These are phyloP conservation scores for Orgyia antiqua DNA, from an alignment of 2,888 invertebrate species.

Conservation along the genomic window DNA sequence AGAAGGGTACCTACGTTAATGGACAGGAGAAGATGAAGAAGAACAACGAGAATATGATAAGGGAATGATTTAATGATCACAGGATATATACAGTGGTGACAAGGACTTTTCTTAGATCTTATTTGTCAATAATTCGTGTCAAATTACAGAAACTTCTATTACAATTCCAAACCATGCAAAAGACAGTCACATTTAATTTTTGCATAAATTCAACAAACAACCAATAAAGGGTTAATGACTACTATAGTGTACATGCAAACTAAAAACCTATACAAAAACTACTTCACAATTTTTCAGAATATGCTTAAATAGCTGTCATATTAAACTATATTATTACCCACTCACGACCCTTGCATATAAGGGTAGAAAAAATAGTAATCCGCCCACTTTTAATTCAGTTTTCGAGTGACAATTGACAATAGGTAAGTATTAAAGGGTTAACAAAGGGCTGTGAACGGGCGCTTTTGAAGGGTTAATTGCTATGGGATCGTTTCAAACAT, in stretches of 20 bases:
- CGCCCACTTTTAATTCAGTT: conserved; percentile 71
- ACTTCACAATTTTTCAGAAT: conserved; percentile 5
- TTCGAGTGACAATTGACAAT: conserved; percentile 73
- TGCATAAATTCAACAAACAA: too few relatives aligned
- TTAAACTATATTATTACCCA: conserved; percentile 58
- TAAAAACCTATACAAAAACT: conserved; percentile 10
- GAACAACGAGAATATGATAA: too few relatives aligned
- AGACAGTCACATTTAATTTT: too few relatives aligned
- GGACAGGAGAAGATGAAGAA: too few relatives aligned
- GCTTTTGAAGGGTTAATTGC: conserved; percentile 68
- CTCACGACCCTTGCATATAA: conserved; percentile 48
- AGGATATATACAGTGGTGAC: too few relatives aligned
- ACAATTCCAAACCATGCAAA: too few relatives aligned
- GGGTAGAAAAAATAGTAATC: conserved; percentile 43
- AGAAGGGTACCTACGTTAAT: too few relatives aligned
- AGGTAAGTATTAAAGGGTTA: conserved; percentile 61
- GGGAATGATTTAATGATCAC: too few relatives aligned
- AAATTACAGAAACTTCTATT: too few relatives aligned
- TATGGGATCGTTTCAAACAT: conserved; percentile 50
- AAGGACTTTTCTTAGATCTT: too few relatives aligned
- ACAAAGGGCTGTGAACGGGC: conserved; percentile 63
- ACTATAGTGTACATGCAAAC: conserved; percentile 7
- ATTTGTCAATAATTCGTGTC: too few relatives aligned
- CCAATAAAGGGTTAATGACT: background rate
- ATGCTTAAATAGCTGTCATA: conserved; percentile 59